phyloP scores from a whole-genome alignment of 1,140 invertebrate genomes.

The Eumaeus atala region DNA sequence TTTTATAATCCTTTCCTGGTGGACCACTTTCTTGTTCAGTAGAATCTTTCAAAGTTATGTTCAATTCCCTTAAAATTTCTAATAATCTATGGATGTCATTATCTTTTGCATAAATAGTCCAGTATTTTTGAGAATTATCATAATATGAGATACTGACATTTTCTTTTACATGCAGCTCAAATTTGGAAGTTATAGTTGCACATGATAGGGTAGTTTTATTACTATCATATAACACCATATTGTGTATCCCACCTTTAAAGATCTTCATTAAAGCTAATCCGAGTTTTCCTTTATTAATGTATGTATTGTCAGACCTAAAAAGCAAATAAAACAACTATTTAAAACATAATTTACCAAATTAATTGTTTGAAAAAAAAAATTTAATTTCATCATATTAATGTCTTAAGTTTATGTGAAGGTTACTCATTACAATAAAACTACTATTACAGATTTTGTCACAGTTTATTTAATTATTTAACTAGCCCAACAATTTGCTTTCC shows the following conservation, averaged over 20 bases:
- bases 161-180: slow-evolving; percentile 43
- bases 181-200: slow-evolving; percentile 34
- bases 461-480: too few relatives aligned
- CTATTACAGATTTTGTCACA: too few relatives aligned
- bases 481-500: too few relatives aligned
- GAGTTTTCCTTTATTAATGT: slow-evolving; percentile 45
- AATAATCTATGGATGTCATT: slow-evolving; percentile 41
- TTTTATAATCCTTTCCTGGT: not conserved
- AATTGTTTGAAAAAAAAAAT: too few relatives aligned
- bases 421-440: too few relatives aligned
- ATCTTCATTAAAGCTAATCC: slow-evolving; percentile 57
- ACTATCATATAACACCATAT: slow-evolving; percentile 54
- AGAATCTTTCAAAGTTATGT: slow-evolving; percentile 32
- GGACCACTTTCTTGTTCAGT: slow-evolving; percentile 18
- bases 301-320: slow-evolving; percentile 48
- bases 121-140: slow-evolving; percentile 51
- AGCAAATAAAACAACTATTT: slow-evolving; percentile 15
- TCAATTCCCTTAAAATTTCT: slow-evolving; percentile 35
- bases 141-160: slow-evolving; percentile 48
- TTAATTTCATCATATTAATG: too few relatives aligned
- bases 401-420: too few relatives aligned
- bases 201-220: slow-evolving; percentile 55
- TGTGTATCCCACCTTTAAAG: slow-evolving; percentile 35
- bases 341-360: too few relatives aligned
- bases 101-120: slow-evolving; percentile 48